Evolutionary conservation across 2,797 vertebrate genomes (phyloP).

Genomic region (Aeoliscus strigatus): DNA sequence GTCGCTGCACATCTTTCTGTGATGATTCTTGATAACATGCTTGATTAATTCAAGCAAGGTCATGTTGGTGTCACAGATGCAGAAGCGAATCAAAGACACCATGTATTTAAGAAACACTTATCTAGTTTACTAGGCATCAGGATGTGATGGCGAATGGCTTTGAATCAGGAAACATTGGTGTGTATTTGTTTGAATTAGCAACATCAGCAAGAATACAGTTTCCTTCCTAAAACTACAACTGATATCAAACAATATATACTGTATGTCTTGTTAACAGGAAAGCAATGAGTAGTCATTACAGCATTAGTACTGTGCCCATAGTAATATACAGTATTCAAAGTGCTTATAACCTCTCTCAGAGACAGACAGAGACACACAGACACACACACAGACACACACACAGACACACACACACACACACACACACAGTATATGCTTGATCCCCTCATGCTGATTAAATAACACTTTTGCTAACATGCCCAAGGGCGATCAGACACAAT

Average conservation of each 20-base stretch:
- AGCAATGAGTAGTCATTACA: too few species aligned
- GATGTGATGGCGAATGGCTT: slow-evolving; percentile 22
- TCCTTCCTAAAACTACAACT: background rate
- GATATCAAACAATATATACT: too few species aligned
- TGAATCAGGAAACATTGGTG: slow-evolving; percentile 3
- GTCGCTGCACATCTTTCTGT: slow-evolving; percentile 27
- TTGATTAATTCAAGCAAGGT: slow-evolving; percentile 50
- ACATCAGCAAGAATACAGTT: background rate
- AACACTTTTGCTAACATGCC: background rate
- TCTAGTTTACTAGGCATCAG: slow-evolving; percentile 41
- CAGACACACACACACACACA: too few species aligned
- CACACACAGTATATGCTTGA: slow-evolving; percentile 1
- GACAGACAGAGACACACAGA: too few species aligned
- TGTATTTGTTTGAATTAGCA: background rate
- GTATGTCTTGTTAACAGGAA: too few species aligned
- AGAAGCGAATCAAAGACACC: slow-evolving; percentile 21
- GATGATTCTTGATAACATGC: slow-evolving; percentile 63
- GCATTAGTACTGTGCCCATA: too few species aligned
- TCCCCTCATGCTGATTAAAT: slow-evolving; percentile 10
- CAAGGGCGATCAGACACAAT: slow-evolving; percentile 9
- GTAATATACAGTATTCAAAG: too few species aligned
- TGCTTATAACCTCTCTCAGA: too few species aligned
- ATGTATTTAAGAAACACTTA: slow-evolving; percentile 23
- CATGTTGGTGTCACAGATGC: slow-evolving; percentile 28
- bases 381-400: too few species aligned